Conservation (phyloP, 2,113 vertebrate genomes). For the Pyrgilauda ruficollis region DNA sequence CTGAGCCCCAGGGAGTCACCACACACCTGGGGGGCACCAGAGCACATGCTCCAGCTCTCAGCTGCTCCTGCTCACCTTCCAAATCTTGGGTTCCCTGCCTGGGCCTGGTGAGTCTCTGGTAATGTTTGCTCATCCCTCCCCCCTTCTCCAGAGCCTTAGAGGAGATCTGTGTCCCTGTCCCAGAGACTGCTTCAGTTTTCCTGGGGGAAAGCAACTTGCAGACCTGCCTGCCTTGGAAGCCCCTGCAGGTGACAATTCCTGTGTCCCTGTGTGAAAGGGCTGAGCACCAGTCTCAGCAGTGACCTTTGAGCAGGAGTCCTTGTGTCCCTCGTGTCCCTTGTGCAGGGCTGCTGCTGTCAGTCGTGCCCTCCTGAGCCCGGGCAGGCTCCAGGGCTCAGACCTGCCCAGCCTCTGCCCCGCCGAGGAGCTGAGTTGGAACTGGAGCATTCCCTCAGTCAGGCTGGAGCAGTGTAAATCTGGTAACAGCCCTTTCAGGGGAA, state of each 20-base stretch:
- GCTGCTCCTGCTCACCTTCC: not conserved
- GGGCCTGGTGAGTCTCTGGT: not conserved
- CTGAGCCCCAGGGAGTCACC: not conserved
- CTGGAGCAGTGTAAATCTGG: not conserved
- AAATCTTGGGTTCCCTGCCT: accelerated
- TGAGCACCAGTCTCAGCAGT: not conserved
- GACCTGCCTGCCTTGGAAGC: not conserved
- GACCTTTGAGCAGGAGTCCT: not conserved
- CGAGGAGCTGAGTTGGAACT: not conserved
- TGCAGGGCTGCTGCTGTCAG: not conserved
- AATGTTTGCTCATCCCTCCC: not conserved
- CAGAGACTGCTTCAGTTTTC: accelerated
- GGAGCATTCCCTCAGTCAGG: not conserved
- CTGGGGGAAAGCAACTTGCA: not conserved
- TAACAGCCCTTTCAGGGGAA: not conserved
- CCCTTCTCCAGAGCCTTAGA: not conserved
- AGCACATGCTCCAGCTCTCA: not conserved
- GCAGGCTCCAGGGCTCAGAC: not conserved
- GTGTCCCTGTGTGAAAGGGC: no score
- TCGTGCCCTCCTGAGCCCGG: accelerated
- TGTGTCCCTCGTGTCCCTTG: not conserved
- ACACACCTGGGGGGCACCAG: accelerated
- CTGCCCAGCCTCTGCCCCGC: not conserved
- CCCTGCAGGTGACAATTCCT: accelerated
- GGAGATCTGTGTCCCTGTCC: not conserved